Evolutionary conservation across 1,140 invertebrate species (phyloP).

Genomic region (Arctopsyche grandis): DNA sequence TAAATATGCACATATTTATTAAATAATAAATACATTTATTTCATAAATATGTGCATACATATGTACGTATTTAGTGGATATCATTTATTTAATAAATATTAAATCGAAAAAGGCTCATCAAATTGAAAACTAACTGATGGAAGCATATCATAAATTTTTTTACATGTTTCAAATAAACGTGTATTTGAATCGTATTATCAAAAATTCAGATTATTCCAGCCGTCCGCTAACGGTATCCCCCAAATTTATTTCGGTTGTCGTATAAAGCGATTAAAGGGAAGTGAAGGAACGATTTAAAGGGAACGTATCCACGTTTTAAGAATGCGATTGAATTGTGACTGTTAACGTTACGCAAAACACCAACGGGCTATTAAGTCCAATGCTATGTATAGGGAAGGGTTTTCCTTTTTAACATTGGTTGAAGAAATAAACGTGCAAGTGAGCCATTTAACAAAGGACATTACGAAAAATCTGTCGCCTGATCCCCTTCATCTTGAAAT

Average conservation of each 20-base stretch:
- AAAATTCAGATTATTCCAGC: background rate
- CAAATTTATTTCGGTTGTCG: background rate
- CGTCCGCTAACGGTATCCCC: background rate
- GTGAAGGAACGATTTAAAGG: background rate
- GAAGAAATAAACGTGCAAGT: too few species aligned
- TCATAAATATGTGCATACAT: background rate
- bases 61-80: background rate
- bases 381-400: too few species aligned
- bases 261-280: background rate
- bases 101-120: too few species aligned
- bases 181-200: too few species aligned
- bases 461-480: too few species aligned
- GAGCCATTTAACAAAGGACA: too few species aligned
- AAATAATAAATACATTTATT: background rate
- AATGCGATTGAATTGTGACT: background rate
- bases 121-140: too few species aligned
- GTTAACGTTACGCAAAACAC: background rate
- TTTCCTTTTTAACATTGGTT: too few species aligned
- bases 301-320: background rate
- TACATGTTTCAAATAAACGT: too few species aligned
- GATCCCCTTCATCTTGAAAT: too few species aligned
- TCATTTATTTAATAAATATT: too few species aligned
- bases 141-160: too few species aligned
- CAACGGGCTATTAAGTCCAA: background rate
- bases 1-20: background rate